Evolutionary conservation across 2,113 vertebrate genomes (phyloP), one percentile per base, ranked within the genome.

Genomic region (Etia nguti): DNA sequence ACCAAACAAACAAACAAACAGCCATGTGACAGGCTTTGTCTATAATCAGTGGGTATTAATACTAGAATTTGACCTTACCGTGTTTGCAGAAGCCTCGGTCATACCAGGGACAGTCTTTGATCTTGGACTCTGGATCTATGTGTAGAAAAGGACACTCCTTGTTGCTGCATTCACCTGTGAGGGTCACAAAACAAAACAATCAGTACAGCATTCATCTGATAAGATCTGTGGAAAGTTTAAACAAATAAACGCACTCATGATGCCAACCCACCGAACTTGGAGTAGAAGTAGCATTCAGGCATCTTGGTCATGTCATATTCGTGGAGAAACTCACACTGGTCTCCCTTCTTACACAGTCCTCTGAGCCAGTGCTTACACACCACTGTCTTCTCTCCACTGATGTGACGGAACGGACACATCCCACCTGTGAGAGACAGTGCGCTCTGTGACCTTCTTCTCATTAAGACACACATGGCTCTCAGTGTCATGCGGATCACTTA

Each of bases 271-370:
- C 99, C 98, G 13, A 99, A 99, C 93, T 99, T 99, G 52, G 99
- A 99, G 96, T 99, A 99, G 96, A 99, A 99, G 95, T 99, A 99
- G 94, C 99, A 99, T 93, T 99, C 99, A 0, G 99, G 99, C 99
- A 99, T 99, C 97, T 99, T 99, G 92, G 98, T 99, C 99, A 99
- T 99, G 95, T 99, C 99, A 3, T 99, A 99, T 75, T 99, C 99
- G 0, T 99, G 99, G 56, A 99, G 96, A 79, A 99, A 99, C 96
- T 99, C 99, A 65, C 99, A 99, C 94, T 99, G 99, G 94, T 99
- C 99, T 84, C 99, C 99, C 88, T 99, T 99, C 96, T 99, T 99
- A 95, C 99, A 99, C 62, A 99, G 96, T 13, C 99, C 99, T 83
- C 99, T 95, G 18, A 99, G 97, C 98, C 99, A 99, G 91, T 99